Conservation (phyloP, 2,888 invertebrate species). For the Drosophila buzzatii region DNA sequence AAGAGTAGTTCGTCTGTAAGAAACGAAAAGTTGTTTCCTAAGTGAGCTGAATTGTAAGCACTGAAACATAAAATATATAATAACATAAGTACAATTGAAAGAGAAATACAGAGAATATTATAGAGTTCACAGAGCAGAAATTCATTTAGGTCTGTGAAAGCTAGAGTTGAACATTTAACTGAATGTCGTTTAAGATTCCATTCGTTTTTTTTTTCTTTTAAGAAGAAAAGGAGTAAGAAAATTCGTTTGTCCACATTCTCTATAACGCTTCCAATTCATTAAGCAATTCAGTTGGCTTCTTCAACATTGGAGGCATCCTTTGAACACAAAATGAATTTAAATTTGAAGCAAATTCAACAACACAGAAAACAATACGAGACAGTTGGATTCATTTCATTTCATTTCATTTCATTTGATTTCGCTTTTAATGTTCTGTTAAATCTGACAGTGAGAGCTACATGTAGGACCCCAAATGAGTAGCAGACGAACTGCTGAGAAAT, state of each 20-base stretch:
- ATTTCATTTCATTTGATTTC: constrained; percentile 34
- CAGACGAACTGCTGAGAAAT: constrained; percentile 20
- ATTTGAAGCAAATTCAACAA: constrained; percentile 47
- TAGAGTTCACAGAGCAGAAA: constrained; percentile 8
- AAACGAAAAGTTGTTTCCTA: neutral
- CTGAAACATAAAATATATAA: neutral
- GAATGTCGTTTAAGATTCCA: constrained; percentile 40
- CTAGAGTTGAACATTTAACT: constrained; percentile 24
- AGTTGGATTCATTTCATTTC: constrained; percentile 46
- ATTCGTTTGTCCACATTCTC: constrained; percentile 45
- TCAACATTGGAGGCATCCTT: constrained; percentile 42
- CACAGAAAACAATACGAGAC: constrained; percentile 52
- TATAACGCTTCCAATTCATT: constrained; percentile 68
- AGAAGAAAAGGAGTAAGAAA: constrained; percentile 21
- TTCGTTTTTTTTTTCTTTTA: neutral
- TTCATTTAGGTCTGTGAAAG: constrained; percentile 8
- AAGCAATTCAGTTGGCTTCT: constrained; percentile 54
- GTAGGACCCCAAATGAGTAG: constrained; percentile 25
- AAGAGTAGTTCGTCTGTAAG: neutral
- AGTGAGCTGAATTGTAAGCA: constrained; percentile 1
- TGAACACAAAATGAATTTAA: constrained; percentile 63
- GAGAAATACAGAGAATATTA: constrained; percentile 2
- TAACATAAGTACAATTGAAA: neutral
- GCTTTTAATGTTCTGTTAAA: constrained; percentile 48
- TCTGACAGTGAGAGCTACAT: constrained; percentile 22